Evolutionary conservation across 2,113 vertebrate species (phyloP).

Genomic region (Ranitomeya variabilis): DNA sequence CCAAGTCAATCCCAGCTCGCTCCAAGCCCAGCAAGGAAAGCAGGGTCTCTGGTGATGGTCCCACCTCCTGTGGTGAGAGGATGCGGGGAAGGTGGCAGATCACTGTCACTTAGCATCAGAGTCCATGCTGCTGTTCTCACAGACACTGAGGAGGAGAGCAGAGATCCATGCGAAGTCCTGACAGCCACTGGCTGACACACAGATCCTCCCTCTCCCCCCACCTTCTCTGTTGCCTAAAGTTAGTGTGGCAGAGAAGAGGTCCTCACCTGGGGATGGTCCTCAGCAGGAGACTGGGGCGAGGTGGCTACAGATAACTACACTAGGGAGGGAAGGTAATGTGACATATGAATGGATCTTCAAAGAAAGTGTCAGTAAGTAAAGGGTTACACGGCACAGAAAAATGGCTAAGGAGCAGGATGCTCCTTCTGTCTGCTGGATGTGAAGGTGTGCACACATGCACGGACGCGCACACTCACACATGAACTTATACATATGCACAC

Average conservation of each 20-base stretch:
- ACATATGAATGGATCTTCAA: background rate
- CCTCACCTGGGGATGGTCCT: constrained; percentile 47
- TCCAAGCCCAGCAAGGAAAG: constrained; percentile 1
- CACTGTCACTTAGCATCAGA: constrained; percentile 31
- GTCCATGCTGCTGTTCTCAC: constrained; percentile 34
- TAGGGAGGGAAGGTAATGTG: background rate
- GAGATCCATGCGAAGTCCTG: constrained; percentile 46
- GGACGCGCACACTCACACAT: too few species aligned
- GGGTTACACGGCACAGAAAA: background rate
- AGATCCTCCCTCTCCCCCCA: constrained; percentile 49
- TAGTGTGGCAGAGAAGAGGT: constrained; percentile 52
- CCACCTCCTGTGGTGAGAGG: background rate
- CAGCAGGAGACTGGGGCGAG: background rate
- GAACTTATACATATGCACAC: too few species aligned
- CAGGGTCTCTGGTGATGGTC: background rate
- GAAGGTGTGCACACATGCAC: too few species aligned
- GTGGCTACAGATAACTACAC: background rate
- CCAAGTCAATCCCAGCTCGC: constrained; percentile 45
- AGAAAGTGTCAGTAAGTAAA: background rate
- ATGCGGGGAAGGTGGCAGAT: constrained; percentile 2
- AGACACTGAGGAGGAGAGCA: constrained; percentile 33
- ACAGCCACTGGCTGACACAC: constrained; percentile 51
- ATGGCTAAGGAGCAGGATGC: background rate
- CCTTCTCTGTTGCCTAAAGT: constrained; percentile 28
- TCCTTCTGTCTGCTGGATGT: background rate